Conservation (phyloP, 1,140 invertebrate species). For the Leucophenga varia region DNA sequence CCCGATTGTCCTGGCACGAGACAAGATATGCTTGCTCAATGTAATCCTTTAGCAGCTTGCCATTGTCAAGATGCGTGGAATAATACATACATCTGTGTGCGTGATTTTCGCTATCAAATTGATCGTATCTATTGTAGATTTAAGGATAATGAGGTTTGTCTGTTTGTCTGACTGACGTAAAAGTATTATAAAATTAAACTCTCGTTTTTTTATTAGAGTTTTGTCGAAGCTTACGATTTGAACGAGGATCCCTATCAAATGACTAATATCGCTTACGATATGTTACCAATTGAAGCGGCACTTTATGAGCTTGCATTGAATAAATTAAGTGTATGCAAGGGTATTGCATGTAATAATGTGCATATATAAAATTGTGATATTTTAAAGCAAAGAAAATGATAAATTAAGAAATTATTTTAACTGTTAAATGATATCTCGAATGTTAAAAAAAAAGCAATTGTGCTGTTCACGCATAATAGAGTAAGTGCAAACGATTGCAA, state of each 20-base stretch:
- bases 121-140: conserved; percentile 77
- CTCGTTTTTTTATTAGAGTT: conserved; percentile 60
- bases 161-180: background rate
- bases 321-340: conserved; percentile 40
- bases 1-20: conserved; percentile 61
- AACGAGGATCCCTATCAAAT: conserved; percentile 69
- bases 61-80: conserved; percentile 82
- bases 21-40: conserved; percentile 63
- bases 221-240: conserved; percentile 72
- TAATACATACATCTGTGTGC: conserved; percentile 80
- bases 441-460: no score
- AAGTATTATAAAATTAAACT: background rate
- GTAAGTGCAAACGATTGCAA: no score
- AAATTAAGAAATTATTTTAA: no score
- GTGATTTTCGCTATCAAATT: conserved; percentile 60
- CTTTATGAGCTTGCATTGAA: conserved; percentile 33
- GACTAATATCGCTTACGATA: conserved; percentile 62
- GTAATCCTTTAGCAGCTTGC: conserved; percentile 66
- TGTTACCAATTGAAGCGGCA: conserved; percentile 56
- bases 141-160: conserved; percentile 67
- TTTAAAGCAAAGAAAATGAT: no score
- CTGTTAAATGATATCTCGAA: no score
- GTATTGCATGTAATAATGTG: conserved; percentile 22
- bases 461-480: no score
- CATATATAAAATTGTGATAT: no score